Base-by-base conservation (phyloP, 2,888 invertebrate species). In the Phlogophora meticulosa region DNA sequence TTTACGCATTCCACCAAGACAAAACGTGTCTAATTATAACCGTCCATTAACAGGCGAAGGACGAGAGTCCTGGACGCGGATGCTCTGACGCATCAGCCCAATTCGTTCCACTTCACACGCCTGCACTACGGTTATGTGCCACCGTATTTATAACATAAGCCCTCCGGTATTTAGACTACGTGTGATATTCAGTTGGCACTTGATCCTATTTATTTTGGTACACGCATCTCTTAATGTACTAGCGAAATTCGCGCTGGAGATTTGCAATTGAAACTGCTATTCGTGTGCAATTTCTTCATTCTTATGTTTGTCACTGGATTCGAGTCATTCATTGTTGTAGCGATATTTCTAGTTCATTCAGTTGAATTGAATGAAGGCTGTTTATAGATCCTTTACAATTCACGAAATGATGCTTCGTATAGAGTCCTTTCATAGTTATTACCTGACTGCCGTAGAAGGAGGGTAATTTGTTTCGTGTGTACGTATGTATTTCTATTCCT, bases 71-170 rank as follows among this genome's bases (percentile, higher is more conserved):
- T 88, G 88, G 88, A 89, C 87, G 85, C 85, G 80, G 76, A 75
- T 62, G 70, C 79, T 76, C 83, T 88, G 88, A 91, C 90, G 88
- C 89, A 89, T 83, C 85, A 73, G 69, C 75, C 63, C 83, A 78
- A 87, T 87, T 78, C 86, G 92, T 86, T 88, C 88, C 90, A 88
- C 88, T 91, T 90, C 91, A 90, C 90, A 91, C 90, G 88, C 84
- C 81, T 80, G 77, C 81, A 66, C 64, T 68, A 70, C 76, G 76
- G 79, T 84, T 84, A 87, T 87, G 84, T 82, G 76, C 80, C 83
- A 86, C 81, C 81, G 81, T 88, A 90, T 88, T 89, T 88, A 89
- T 90, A 90, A 76, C 78, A 71, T 81, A 82, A 86, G 80, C 85
- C 84, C 83, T 69, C 60, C 75, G 82, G 85, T 80, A 88, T 86